Base-by-base conservation (phyloP, 2,888 invertebrate species). In the Drosophila hamatofila region DNA sequence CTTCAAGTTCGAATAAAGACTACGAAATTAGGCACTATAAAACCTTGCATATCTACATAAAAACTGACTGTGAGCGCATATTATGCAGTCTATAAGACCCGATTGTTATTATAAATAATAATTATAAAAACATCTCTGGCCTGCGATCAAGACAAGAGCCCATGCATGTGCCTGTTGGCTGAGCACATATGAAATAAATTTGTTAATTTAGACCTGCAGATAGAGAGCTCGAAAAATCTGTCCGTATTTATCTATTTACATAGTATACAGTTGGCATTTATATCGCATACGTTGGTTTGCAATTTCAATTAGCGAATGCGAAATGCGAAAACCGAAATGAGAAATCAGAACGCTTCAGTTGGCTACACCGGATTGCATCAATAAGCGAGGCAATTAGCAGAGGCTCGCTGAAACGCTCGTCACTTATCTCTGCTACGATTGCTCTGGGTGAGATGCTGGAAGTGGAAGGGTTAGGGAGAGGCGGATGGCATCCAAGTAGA, bases 371-470 rank as follows among this genome's bases (percentile, higher is more conserved):
- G 71, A 79, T 79, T 79, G 76, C 71, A 80, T 55, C 76, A 75
- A 80, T 77, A 75, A 76, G 64, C 70, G 75, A 42, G 70, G 58
- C 75, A 76, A 76, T 76, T 76, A 79, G 79, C 80, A 60, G 51
- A 18, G 46, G 46, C 14, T 30, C 67, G 44, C 44, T 60, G 44
- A 48, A 46, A 23, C 42, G 55, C n/a, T 75, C 39, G 30, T 59
- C 58, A 25, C 35, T 54, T 77, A 72, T 64, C 78, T 59, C 46
- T 25, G 55, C 48, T 14, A 37, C 35, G 68, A 39, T 41, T 39
- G 39, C 42, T 35, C 27, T 27, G 30, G 23, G 1, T 14, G 41
- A 3, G n/a, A 7, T n/a, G 42, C 5, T 3, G 42, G 27, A 3
- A 42, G 33, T 12, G 33, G 35, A 2, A 5, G 18, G 51, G 4